Evolutionary conservation across 2,797 vertebrate species (phyloP).

Genomic region (Lateolabrax maculatus): DNA sequence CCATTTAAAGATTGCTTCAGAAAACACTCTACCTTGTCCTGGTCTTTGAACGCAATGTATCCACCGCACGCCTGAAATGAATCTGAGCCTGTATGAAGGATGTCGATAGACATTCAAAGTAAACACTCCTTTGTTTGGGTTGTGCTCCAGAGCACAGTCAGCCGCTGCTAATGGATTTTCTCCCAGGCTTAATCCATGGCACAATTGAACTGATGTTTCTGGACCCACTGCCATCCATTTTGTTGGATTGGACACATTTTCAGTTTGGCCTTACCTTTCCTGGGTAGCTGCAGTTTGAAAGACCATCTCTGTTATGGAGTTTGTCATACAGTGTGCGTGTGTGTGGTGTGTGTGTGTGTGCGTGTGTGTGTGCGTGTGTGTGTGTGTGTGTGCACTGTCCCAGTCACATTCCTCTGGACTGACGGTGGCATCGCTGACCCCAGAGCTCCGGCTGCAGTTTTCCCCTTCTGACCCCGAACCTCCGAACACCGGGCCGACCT

Average conservation of each 20-base stretch:
- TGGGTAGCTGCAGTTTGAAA: slow-evolving; percentile 36
- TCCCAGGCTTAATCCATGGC: slow-evolving; percentile 85
- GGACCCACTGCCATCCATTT: slow-evolving; percentile 79
- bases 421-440: slow-evolving; percentile 38
- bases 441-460: slow-evolving; percentile 40
- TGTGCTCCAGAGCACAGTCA: slow-evolving; percentile 83
- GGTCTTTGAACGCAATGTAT: slow-evolving; percentile 83
- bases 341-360: neutral
- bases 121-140: slow-evolving; percentile 86
- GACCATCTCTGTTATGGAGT: slow-evolving; percentile 41
- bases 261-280: slow-evolving; percentile 55
- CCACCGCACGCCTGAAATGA: slow-evolving; percentile 81
- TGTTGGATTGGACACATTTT: slow-evolving; percentile 75
- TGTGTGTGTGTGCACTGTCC: slow-evolving; percentile 13
- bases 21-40: slow-evolving; percentile 86
- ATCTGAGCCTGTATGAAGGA: slow-evolving; percentile 85
- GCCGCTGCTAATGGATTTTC: slow-evolving; percentile 85
- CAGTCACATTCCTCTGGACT: slow-evolving; percentile 32
- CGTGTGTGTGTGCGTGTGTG: slow-evolving; percentile 11
- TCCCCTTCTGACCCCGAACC: slow-evolving; percentile 49
- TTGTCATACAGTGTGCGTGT: slow-evolving; percentile 20
- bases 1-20: slow-evolving; percentile 87
- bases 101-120: slow-evolving; percentile 86
- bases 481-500: slow-evolving; percentile 37
- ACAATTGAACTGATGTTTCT: slow-evolving; percentile 84